Evolutionary conservation across 2,888 invertebrate species (phyloP).

Genomic region (Drosophila atripex): DNA sequence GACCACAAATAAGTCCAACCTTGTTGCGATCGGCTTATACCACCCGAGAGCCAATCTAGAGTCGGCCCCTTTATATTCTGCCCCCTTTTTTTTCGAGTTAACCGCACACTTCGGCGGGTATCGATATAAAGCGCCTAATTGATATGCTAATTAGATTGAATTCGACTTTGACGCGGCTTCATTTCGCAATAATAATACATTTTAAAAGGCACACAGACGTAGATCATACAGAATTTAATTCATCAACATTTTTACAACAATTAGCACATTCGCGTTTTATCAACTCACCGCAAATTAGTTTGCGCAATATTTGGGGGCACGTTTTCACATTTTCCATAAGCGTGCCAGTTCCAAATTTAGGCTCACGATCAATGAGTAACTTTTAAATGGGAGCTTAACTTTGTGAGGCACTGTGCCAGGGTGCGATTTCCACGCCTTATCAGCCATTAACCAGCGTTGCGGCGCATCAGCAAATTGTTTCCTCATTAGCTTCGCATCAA

Average conservation of each 20-base stretch:
- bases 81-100: conserved; percentile 25
- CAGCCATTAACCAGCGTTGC: conserved; percentile 12
- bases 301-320: conserved; percentile 48
- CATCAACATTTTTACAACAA: conserved; percentile 42
- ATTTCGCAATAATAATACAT: conserved; percentile 29
- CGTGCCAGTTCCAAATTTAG: conserved; percentile 48
- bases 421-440: conserved; percentile 24
- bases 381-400: background rate
- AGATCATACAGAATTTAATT: conserved; percentile 27
- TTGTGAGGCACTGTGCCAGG: background rate
- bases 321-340: conserved; percentile 59
- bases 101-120: conserved; percentile 35
- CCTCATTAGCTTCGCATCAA: conserved; percentile 52
- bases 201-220: conserved; percentile 25
- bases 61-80: conserved; percentile 18
- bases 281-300: conserved; percentile 25
- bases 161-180: conserved; percentile 13
- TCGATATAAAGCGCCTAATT: conserved; percentile 24
- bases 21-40: conserved; percentile 21
- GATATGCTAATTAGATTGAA: conserved; percentile 52
- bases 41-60: conserved; percentile 24
- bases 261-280: conserved; percentile 46
- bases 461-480: conserved; percentile 53
- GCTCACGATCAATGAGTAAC: conserved; percentile 33
- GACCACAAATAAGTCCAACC: conserved; percentile 21